Conservation (phyloP, 2,797 vertebrate species). For the Choloepus didactylus region DNA sequence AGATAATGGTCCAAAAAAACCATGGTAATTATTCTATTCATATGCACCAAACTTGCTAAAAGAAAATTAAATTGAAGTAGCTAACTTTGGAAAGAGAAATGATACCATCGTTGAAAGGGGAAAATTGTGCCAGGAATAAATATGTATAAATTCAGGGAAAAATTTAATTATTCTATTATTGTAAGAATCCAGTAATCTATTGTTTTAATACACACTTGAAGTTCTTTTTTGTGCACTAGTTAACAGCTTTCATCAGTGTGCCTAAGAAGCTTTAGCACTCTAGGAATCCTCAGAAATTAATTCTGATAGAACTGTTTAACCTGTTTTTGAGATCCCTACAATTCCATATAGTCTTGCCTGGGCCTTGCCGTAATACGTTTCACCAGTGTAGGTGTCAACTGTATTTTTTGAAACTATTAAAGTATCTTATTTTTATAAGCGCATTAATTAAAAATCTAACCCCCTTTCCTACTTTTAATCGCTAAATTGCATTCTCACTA, state of each 20-base stretch:
- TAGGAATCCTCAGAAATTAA: background rate
- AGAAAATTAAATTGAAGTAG: constrained; percentile 34
- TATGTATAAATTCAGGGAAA: background rate
- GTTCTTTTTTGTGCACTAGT: rapidly evolving
- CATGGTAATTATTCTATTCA: constrained; percentile 66
- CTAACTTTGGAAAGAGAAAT: constrained; percentile 33
- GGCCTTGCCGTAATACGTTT: background rate
- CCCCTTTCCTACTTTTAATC: background rate
- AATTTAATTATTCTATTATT: background rate
- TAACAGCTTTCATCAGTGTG: background rate
- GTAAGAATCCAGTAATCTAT: background rate
- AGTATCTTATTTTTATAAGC: background rate
- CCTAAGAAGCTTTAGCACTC: background rate
- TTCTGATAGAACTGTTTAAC: background rate
- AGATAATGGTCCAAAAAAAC: constrained; percentile 71
- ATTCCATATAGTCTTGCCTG: background rate
- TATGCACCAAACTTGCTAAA: constrained; percentile 72
- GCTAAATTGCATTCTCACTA: background rate
- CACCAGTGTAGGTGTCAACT: background rate
- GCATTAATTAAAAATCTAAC: background rate
- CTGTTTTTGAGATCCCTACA: background rate
- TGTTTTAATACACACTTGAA: background rate
- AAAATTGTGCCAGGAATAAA: background rate
- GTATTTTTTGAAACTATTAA: constrained; percentile 5
- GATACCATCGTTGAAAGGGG: background rate